Percentiles rank a stretch among this genome's conserved stretches.
These are phyloP conservation scores for Danio rerio DNA, from an alignment of 2,113 vertebrate genomes.

Conservation along the genomic window DNA sequence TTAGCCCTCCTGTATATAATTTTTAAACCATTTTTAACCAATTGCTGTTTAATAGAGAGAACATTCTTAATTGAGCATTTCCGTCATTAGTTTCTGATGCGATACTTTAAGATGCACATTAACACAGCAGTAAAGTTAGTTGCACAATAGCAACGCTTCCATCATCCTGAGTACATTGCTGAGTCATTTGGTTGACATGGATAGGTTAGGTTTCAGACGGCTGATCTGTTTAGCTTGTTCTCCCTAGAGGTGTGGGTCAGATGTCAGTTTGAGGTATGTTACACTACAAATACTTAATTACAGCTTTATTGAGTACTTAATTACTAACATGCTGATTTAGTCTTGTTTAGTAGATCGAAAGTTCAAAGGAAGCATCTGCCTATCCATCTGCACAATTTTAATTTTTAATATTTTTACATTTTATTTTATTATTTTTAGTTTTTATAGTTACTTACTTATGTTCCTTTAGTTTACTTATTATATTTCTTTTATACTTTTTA, in stretches of 20 bases:
- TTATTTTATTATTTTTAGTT: neutral
- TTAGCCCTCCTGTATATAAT: no score
- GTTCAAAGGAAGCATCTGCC: neutral
- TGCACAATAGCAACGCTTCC: no score
- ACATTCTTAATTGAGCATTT: no score
- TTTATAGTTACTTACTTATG: neutral
- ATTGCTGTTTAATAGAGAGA: no score
- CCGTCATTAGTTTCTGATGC: no score
- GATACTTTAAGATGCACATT: no score
- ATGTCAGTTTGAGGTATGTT: neutral
- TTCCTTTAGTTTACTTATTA: neutral
- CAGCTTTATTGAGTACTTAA: neutral
- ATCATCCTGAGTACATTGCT: no score
- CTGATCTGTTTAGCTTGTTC: neutral
- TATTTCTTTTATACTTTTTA: no score
- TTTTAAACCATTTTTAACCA: no score
- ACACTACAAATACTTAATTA: conserved; percentile 5
- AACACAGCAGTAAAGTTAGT: no score
- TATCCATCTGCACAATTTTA: no score
- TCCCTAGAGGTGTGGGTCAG: neutral
- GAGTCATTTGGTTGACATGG: neutral
- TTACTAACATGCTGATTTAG: neutral
- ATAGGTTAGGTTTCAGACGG: neutral
- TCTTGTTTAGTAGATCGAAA: neutral
- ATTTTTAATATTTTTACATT: no score